A percentile compares a stretch with the other conserved stretches of the same genome.
phyloP scores from a whole-genome alignment of 2,113 vertebrate genomes.

The Grallaria varia region DNA sequence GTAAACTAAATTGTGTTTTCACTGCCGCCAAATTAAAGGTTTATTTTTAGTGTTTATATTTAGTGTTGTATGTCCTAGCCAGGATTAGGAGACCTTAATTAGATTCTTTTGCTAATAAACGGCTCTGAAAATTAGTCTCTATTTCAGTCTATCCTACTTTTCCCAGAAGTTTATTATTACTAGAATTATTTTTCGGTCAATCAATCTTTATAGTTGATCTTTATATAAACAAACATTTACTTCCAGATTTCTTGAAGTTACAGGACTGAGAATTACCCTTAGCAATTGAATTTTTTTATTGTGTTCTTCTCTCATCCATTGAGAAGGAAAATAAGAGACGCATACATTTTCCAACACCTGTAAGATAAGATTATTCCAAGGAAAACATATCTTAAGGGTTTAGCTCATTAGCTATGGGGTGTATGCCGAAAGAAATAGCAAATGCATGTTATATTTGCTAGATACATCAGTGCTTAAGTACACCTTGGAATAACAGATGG shows the following conservation, averaged over 20 bases:
- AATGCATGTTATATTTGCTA: background rate
- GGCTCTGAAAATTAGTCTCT: background rate
- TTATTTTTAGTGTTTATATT: background rate
- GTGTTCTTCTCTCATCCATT: background rate
- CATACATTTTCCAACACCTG: background rate
- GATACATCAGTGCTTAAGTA: background rate
- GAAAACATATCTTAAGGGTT: background rate
- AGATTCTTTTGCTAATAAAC: background rate
- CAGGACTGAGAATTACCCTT: background rate
- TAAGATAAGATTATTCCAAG: background rate
- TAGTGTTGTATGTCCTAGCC: background rate
- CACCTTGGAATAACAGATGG: background rate
- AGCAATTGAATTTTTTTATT: background rate
- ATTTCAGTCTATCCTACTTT: background rate
- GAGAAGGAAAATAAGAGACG: background rate
- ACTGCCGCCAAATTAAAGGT: background rate
- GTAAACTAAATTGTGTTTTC: background rate
- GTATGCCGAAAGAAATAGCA: background rate
- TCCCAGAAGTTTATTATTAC: background rate
- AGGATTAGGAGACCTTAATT: background rate
- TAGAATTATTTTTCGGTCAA: background rate
- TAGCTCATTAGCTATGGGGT: background rate
- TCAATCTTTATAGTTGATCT: background rate
- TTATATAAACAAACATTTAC: background rate
- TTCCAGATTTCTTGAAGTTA: background rate